phyloP scores from a whole-genome alignment of 35 echinoderm and acorn worm genomes.

The Apostichopus californicus region DNA sequence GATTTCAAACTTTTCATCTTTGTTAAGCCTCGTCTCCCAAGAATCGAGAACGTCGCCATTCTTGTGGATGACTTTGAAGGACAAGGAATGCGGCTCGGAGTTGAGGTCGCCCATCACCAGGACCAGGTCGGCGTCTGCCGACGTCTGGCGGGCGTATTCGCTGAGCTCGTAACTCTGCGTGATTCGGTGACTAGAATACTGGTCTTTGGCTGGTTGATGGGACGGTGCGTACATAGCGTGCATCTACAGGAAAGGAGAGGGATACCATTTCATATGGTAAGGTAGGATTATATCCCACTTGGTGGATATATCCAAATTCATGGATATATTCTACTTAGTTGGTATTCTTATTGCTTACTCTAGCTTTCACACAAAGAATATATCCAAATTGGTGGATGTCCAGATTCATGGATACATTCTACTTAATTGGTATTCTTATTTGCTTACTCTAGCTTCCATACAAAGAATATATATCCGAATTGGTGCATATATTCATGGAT shows the following conservation, averaged over 20 bases:
- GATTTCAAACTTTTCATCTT: conserved; percentile 48
- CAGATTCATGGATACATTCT: too few species aligned
- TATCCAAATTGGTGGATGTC: too few species aligned
- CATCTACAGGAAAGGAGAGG: conserved; percentile 20
- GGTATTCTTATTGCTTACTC: too few species aligned
- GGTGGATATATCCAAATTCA: too few species aligned
- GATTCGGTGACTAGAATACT: conserved; percentile 38
- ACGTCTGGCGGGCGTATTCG: conserved; percentile 41
- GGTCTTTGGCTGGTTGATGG: conserved; percentile 48
- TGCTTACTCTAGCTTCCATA: too few species aligned
- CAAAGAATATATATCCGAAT: too few species aligned
- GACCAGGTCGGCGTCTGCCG: conserved; percentile 28
- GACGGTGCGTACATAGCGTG: conserved; percentile 53
- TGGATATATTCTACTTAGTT: too few species aligned
- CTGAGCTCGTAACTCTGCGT: conserved; percentile 56
- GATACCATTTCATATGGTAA: too few species aligned
- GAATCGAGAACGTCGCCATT: conserved; percentile 36
- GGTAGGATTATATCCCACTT: too few species aligned
- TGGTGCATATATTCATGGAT: too few species aligned
- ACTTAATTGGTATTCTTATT: too few species aligned
- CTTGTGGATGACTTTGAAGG: conserved; percentile 50
- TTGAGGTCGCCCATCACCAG: conserved; percentile 60
- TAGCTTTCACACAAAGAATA: too few species aligned
- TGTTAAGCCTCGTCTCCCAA: conserved; percentile 59
- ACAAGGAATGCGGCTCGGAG: conserved; percentile 45